Conservation (phyloP, 2,113 vertebrate genomes). For the Plectropomus leopardus region DNA sequence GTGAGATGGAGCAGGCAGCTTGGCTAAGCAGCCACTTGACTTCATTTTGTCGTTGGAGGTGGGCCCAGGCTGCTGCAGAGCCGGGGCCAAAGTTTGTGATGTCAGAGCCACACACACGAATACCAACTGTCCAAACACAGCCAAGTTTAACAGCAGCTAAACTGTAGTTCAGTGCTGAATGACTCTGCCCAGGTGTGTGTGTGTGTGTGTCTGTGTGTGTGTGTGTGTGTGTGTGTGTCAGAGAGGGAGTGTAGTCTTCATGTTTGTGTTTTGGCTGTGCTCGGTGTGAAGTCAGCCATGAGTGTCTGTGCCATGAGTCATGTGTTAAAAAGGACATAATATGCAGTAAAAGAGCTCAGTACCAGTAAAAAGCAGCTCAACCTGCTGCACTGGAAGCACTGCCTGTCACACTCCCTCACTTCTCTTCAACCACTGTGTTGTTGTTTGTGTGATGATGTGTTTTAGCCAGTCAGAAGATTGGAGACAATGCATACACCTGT, state of each 20-base stretch:
- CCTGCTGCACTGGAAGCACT: slow-evolving; percentile 45
- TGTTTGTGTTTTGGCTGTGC: slow-evolving; percentile 37
- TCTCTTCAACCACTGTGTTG: neutral
- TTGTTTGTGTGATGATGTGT: neutral
- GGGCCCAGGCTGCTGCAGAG: no score
- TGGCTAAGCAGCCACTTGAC: no score
- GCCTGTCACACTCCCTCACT: neutral
- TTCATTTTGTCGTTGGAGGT: no score
- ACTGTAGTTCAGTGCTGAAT: neutral
- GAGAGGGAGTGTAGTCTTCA: neutral
- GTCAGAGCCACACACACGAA: no score
- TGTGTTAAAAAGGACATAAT: slow-evolving; percentile 18
- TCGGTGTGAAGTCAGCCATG: slow-evolving; percentile 12
- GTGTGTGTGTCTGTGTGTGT: no score
- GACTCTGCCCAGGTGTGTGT: neutral
- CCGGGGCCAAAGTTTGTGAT: no score
- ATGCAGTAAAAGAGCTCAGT: slow-evolving; percentile 19
- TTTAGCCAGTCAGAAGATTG: neutral
- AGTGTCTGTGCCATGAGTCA: slow-evolving; percentile 11
- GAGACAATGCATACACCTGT: neutral
- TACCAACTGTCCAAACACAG: neutral
- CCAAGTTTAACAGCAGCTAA: slow-evolving; percentile 8
- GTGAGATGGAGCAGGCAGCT: no score
- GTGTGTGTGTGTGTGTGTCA: neutral
- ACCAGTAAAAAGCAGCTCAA: slow-evolving; percentile 46